Percentiles rank a stretch among this genome's conserved stretches.
Evolutionary conservation across 2,888 invertebrate genomes (phyloP).

Genomic region (Dryobota labecula): DNA sequence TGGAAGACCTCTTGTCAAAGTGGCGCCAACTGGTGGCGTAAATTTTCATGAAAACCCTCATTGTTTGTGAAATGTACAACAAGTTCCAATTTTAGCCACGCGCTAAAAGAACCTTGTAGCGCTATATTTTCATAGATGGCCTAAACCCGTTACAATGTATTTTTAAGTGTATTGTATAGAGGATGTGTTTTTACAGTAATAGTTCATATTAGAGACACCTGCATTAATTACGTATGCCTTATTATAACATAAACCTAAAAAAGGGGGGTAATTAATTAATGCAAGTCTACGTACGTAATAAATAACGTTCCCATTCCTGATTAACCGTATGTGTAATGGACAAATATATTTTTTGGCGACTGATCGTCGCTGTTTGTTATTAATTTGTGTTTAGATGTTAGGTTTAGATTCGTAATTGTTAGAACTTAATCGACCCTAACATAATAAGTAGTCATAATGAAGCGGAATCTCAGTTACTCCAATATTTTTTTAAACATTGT

Average conservation of each 20-base stretch:
- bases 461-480: constrained; percentile 78
- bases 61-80: too few relatives aligned
- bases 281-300: constrained; percentile 18
- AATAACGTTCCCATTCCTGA: constrained; percentile 24
- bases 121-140: constrained; percentile 36
- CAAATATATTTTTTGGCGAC: constrained; percentile 14
- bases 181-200: constrained; percentile 34
- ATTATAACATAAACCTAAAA: constrained; percentile 15
- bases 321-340: constrained; percentile 37
- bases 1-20: too few relatives aligned
- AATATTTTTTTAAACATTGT: constrained; percentile 75
- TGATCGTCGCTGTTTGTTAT: constrained; percentile 46
- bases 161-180: constrained; percentile 45
- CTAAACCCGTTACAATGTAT: constrained; percentile 59
- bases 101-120: background rate
- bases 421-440: constrained; percentile 64
- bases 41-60: too few relatives aligned
- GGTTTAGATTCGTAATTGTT: constrained; percentile 41
- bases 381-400: constrained; percentile 47
- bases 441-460: constrained; percentile 65
- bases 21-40: too few relatives aligned
- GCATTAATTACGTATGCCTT: background rate
- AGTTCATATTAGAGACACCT: constrained; percentile 19
- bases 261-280: background rate
- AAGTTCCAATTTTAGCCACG: background rate